These are phyloP conservation scores for Mayetiola destructor DNA, from an alignment of 2,888 invertebrate species.

Conservation along the genomic window DNA sequence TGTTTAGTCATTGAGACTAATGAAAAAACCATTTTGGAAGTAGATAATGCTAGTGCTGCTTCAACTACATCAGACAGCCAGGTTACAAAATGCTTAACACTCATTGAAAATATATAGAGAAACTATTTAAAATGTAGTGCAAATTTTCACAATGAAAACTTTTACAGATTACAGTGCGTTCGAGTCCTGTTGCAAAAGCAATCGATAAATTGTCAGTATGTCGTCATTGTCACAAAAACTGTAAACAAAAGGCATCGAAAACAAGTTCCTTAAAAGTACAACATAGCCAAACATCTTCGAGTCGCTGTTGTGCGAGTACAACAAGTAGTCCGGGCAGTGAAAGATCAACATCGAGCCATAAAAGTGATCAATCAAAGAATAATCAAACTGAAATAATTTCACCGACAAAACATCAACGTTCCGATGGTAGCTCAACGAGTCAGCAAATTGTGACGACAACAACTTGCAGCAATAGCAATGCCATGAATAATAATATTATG, in stretches of 20 bases:
- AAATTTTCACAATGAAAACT: not conserved
- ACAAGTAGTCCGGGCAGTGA: constrained; percentile 9
- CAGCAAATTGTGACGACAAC: constrained; percentile 18
- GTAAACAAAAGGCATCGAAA: constrained; percentile 41
- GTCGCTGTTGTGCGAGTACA: constrained; percentile 28
- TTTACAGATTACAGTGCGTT: constrained; percentile 55
- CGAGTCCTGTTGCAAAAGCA: constrained; percentile 48
- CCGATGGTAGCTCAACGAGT: not conserved
- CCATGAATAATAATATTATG: constrained; percentile 17
- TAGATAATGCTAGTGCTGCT: constrained; percentile 42
- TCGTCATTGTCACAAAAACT: constrained; percentile 64
- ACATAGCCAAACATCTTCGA: constrained; percentile 34
- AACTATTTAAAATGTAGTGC: not conserved
- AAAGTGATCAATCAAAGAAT: not conserved
- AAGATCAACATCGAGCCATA: not conserved
- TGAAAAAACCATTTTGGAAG: constrained; percentile 34
- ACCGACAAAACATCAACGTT: not conserved
- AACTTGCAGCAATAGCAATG: constrained; percentile 30
- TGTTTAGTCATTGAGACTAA: constrained; percentile 36
- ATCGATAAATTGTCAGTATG: constrained; percentile 60
- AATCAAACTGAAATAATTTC: not conserved
- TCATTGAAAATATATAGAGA: not conserved
- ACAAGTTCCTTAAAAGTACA: constrained; percentile 35
- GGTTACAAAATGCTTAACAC: constrained; percentile 33
- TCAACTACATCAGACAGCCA: constrained; percentile 67